Evolutionary conservation across 2,888 invertebrate genomes (phyloP), one percentile per base, ranked within the genome.

Genomic region (Holacanthella duospinosa): DNA sequence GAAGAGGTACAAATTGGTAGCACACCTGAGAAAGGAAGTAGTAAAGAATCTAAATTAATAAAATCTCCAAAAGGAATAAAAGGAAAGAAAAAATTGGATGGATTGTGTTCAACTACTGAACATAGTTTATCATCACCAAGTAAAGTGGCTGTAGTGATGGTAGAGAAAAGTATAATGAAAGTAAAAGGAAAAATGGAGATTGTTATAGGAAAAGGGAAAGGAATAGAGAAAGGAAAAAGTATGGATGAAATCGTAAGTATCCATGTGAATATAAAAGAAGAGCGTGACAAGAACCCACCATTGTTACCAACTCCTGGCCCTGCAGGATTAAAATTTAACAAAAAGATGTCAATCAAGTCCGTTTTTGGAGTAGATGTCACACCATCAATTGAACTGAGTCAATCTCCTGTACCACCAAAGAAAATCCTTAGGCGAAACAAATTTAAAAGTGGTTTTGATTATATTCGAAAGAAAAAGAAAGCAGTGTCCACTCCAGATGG

Each of bases 381-480:
- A 0, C 55, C 60, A 24, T 43, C 60, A 54, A 64, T 64, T 29
- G 56, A 59, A 48, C n/a, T 29, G 9, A 61, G 43, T 59, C 56
- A 58, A n/a, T 59, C 62, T n/a, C 61, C 62, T 24, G 44, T 61
- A n/a, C 48, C 59, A 53, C 64, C 65, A 44, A 71, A 71, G 63
- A 72, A 72, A 63, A 67, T 67, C 56, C 63, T 69, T 44, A 68
- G 73, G 63, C 78, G 87, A 73, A 80, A 87, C 70, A 88, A 88
- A 79, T 85, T 87, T 75, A 76, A 77, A 63, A 88, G 88, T 19
- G 89, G 89, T 6, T 92, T 92, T 77, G 92, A 92, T 80, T 92
- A 92, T 71, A 89, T 92, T 66, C 81, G 90, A 43, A 92, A 92
- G 75, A 91, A 90, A 80, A 92, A 92, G 77, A 89, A 89, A 75